Base-by-base conservation (phyloP, 2,797 vertebrate species). In the Parotocinclus haroldoi region DNA sequence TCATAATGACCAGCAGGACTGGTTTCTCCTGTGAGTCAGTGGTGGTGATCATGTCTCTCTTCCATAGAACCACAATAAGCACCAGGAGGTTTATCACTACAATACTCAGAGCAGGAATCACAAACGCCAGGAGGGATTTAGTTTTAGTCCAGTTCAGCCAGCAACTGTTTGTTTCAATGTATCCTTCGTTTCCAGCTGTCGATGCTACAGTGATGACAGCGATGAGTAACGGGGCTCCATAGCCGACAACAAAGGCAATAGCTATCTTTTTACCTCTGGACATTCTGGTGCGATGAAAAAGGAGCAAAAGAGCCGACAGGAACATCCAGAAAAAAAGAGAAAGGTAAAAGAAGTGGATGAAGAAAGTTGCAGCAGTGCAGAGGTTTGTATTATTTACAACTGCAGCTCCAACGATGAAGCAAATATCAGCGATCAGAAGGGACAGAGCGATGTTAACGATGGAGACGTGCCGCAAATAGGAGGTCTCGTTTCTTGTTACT, bases 321-420 rank as follows among this genome's bases (percentile, higher is more conserved):
- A 98, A 77, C 94, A 97, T 97, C 94, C 95, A 98, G 80, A 96
- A 97, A 67, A 97, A 96, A 46, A 93, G 82, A 0, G 92, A 90
- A n/a, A 98, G 87, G 75, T 98, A 98, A 84, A 96, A 97, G 50
- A 96, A 88, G 68, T 98, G 94, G 51, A 89, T 87, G 44, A 97
- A 96, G 81, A 95, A 98, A 0, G 94, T 91, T 13, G 89, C 84
- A 0, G 91, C 70, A n/a, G 74, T 76, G 50, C 96, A 98, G 16
- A 87, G 66, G 0, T 7, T 60, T 1, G 80, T 62, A 12, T 81
- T 73, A 0, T 89, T 72, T 0, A 53, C 77, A 56, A 93, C 75
- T 14, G 75, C 76, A 0, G 84, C 82, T 0, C 82, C 90, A 50
- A 60, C 53, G 50, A 98, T 84, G 68, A 98, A 98, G 88, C 93